Base-by-base conservation (phyloP, 1,140 invertebrate genomes). In the Protaetia brevitarsis region DNA sequence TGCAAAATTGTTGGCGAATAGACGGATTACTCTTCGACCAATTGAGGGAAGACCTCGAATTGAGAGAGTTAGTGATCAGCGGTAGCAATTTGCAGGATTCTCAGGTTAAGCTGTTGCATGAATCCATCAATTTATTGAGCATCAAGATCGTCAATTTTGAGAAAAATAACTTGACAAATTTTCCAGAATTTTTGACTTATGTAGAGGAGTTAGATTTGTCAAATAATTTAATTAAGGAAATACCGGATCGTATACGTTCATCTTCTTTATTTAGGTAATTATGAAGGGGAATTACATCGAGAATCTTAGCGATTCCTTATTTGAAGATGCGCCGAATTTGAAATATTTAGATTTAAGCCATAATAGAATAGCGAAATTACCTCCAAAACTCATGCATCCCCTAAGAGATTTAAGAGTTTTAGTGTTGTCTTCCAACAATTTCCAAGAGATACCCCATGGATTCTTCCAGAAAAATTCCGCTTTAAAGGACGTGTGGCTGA, bases 211-310 rank as follows among this genome's bases (percentile, higher is more conserved):
- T 51, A 19, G 41, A 51, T 23, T 51, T 51, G 19, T 21, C 41
- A 27, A 59, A 16, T 19, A 59, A 59, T 29, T 7, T 2, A 29
- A 59, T 59, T 30, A 19, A 59, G 11, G 3, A n/a, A 10, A 21
- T 59, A 29, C 5, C 57, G 0, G 29, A 59, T 6, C 11, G 26
- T 11, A 29, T 29, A 29, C 28, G 16, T 7, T 28, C n/a, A 3
- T 3, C 26, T 11, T 0, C 2, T 1, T 59, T 59, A n/a, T 5
- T 29, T 10, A 8, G 3, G 1, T 70, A 28, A 29, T 64, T 64
- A 19, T 70, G 19, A 51, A 57, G n/a, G 31, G 37, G 2, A 70
- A 66, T 41, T 19, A 34, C 13, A 64, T 70, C n/a, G 57, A 27
- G 10, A 16, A 30, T 8, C 11, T 68, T 7, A 51, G 60, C 29